These are phyloP conservation scores for Lepidurus apus DNA, from an alignment of 1,140 invertebrate species.

Conservation along the genomic window DNA sequence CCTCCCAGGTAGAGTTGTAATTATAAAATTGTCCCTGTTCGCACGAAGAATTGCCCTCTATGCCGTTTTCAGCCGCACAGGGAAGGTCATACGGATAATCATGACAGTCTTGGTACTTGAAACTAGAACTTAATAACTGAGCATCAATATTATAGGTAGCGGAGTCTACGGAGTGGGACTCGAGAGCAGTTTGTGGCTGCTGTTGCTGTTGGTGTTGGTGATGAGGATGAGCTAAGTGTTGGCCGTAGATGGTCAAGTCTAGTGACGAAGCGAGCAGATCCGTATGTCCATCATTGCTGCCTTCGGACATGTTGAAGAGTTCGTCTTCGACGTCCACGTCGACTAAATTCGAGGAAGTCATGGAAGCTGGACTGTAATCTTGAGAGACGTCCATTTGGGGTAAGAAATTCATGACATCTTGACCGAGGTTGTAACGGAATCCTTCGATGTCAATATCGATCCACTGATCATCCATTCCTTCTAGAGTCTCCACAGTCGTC, in stretches of 20 bases:
- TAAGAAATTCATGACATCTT: constrained; percentile 21
- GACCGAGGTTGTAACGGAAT: constrained; percentile 2
- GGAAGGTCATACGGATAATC: constrained; percentile 25
- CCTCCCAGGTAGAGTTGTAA: constrained; percentile 24
- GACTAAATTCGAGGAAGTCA: constrained; percentile 26
- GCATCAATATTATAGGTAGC: constrained; percentile 4
- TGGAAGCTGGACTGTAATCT: constrained; percentile 31
- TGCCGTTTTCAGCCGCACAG: background rate
- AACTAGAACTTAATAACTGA: background rate
- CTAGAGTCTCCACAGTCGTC: constrained; percentile 2
- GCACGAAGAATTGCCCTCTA: background rate
- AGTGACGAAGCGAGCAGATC: constrained; percentile 27
- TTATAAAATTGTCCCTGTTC: background rate
- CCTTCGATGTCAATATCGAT: constrained; percentile 26
- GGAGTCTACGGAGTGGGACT: background rate
- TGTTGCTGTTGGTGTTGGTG: constrained; percentile 25
- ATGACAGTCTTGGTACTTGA: background rate
- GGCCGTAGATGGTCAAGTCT: constrained; percentile 35
- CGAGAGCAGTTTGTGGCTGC: background rate
- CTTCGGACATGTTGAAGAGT: constrained; percentile 30
- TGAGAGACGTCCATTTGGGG: background rate
- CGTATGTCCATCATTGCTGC: constrained; percentile 30
- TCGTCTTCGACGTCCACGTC: constrained; percentile 33
- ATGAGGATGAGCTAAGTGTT: background rate
- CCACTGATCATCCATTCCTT: constrained; percentile 9